Conservation (phyloP, 2,797 vertebrate species). For the Pangasius djambal region DNA sequence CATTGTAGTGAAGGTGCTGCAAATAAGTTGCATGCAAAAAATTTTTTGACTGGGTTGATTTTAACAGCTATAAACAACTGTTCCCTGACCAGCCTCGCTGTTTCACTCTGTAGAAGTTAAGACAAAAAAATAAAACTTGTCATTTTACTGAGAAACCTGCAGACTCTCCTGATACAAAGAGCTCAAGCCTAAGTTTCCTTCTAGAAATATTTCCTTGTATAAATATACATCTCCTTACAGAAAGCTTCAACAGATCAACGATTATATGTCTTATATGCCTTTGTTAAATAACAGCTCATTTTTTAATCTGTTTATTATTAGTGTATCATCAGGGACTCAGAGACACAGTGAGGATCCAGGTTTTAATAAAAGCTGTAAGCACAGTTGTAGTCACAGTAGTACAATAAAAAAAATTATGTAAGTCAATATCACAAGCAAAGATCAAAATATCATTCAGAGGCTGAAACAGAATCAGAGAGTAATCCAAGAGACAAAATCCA, state of each 20-base stretch:
- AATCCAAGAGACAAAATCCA: neutral
- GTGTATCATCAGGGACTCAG: neutral
- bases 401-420: neutral
- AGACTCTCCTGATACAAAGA: neutral
- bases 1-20: neutral
- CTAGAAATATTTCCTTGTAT: neutral
- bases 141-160: neutral
- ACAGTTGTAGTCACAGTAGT: neutral
- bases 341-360: neutral
- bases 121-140: neutral
- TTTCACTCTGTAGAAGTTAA: neutral
- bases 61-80: neutral
- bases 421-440: neutral
- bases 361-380: neutral
- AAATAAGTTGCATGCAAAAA: neutral
- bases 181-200: neutral
- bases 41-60: neutral
- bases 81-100: neutral
- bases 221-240: neutral
- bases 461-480: neutral
- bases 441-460: neutral
- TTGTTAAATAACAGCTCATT: neutral
- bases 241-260: neutral
- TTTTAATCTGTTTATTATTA: neutral
- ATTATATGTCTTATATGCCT: neutral